These are phyloP conservation scores for Hololepta plana DNA, from an alignment of 2,888 invertebrate genomes.

Conservation along the genomic window DNA sequence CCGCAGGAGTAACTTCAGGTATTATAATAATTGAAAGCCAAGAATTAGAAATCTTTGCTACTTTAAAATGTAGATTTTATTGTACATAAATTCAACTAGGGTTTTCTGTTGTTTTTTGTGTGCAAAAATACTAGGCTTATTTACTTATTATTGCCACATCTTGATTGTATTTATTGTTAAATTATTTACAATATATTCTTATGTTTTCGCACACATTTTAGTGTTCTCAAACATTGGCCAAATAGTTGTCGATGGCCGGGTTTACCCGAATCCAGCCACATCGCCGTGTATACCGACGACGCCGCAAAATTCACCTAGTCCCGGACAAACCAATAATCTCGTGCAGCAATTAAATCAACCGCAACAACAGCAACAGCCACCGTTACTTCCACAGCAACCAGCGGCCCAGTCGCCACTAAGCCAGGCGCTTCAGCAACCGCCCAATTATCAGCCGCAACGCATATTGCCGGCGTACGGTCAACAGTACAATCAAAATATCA, in stretches of 20 bases:
- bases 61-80: no score
- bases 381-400: constrained; percentile 17
- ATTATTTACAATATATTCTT: no score
- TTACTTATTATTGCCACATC: no score
- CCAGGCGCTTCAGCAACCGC: constrained; percentile 17
- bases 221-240: constrained; percentile 63
- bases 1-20: no score
- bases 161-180: no score
- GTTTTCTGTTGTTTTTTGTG: no score
- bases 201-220: constrained; percentile 22
- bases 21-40: no score
- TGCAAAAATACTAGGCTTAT: no score
- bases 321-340: constrained; percentile 19
- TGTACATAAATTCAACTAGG: no score
- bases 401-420: constrained; percentile 23
- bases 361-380: constrained; percentile 17
- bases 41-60: no score
- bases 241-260: constrained; percentile 68
- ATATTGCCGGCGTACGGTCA: constrained; percentile 27
- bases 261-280: constrained; percentile 36
- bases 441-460: constrained; percentile 25
- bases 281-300: constrained; percentile 14
- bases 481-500: constrained; percentile 20
- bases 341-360: constrained; percentile 19
- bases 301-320: constrained; percentile 20